Evolutionary conservation across 2,113 vertebrate genomes (phyloP).

Genomic region (Crotalus helleri): DNA sequence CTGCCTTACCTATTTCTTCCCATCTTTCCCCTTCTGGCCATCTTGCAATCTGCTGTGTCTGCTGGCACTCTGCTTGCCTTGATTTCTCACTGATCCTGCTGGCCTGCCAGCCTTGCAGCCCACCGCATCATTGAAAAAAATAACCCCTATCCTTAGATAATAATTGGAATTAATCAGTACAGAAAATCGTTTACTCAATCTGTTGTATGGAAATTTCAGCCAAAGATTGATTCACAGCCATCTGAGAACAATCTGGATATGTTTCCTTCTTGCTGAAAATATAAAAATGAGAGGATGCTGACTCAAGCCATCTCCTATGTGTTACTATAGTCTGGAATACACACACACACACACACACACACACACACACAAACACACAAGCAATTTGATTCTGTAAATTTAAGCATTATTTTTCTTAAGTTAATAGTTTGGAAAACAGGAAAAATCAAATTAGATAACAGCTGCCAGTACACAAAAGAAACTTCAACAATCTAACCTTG

Average conservation of each 20-base stretch:
- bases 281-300: background rate
- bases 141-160: background rate
- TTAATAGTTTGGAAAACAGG: background rate
- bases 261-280: background rate
- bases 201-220: background rate
- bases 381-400: slow-evolving; percentile 8
- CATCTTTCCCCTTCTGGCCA: background rate
- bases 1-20: background rate
- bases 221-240: background rate
- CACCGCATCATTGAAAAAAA: background rate
- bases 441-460: background rate
- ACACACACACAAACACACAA: background rate
- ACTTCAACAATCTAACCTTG: background rate
- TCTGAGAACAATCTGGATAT: fast-evolving
- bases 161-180: background rate
- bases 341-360: too few species aligned
- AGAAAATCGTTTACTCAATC: background rate
- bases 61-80: background rate
- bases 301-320: background rate
- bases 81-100: too few species aligned
- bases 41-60: background rate
- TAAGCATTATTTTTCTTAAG: background rate
- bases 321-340: background rate
- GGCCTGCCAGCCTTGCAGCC: background rate
- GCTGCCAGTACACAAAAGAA: background rate